These are phyloP conservation scores for Acrobasis consociella DNA, from an alignment of 2,888 invertebrate species.

Conservation along the genomic window DNA sequence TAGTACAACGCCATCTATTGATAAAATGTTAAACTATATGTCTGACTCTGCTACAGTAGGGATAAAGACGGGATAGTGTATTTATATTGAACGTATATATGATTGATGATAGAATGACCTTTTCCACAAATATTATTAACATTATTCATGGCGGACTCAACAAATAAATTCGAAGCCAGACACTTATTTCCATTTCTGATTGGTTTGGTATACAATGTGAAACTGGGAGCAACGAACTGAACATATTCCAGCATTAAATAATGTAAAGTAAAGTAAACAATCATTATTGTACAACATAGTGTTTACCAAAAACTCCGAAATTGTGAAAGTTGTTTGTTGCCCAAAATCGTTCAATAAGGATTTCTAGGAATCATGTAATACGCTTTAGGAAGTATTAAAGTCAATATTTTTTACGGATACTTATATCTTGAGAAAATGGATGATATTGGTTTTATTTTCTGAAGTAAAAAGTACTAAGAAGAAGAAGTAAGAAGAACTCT, in stretches of 20 bases:
- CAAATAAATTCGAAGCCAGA: constrained; percentile 1
- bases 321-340: neutral
- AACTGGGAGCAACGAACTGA: constrained; percentile 5
- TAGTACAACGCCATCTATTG: no score
- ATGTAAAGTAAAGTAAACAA: neutral
- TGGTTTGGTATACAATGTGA: constrained; percentile 8
- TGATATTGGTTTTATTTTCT: no score
- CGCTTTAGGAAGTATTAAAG: no score
- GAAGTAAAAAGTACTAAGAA: no score
- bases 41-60: no score
- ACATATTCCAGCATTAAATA: constrained; percentile 1
- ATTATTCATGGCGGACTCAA: neutral
- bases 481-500: no score
- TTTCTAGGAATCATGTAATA: neutral
- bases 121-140: neutral
- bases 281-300: neutral
- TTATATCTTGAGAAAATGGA: no score
- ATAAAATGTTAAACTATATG: no score
- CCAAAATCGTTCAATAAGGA: neutral
- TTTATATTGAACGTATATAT: no score
- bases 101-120: no score
- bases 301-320: neutral
- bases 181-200: constrained; percentile 19
- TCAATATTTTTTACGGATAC: no score
- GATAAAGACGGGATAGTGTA: no score